A percentile compares a stretch with the other conserved stretches of the same genome.
phyloP scores from a whole-genome alignment of 64 coral and sea anemone genomes.

The Montipora capricornis region DNA sequence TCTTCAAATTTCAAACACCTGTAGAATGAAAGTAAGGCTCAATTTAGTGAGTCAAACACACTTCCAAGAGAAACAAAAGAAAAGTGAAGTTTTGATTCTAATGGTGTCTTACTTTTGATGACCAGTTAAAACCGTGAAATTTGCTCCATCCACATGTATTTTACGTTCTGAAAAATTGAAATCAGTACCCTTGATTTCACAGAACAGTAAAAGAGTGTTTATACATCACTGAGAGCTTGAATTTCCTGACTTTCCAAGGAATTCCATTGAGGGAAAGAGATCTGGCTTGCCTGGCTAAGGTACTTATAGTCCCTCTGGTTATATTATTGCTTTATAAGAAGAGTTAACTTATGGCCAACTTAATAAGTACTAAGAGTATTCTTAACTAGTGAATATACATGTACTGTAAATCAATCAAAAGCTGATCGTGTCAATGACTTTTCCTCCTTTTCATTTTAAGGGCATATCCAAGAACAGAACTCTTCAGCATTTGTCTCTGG shows the following conservation, averaged over 20 bases:
- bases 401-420: no score
- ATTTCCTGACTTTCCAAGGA: constrained; percentile 83
- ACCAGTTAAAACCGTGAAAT: no score
- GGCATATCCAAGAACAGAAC: constrained; percentile 89
- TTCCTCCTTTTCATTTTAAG: constrained; percentile 9
- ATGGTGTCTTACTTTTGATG: no score
- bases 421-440: no score
- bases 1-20: no score
- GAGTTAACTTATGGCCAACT: no score
- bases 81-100: no score
- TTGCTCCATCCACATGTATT: not conserved
- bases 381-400: no score
- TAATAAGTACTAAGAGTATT: no score
- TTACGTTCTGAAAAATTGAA: not conserved
- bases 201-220: constrained; percentile 95
- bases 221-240: constrained; percentile 86
- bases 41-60: no score
- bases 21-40: no score
- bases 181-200: not conserved
- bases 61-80: no score
- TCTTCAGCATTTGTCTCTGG: constrained; percentile 88
- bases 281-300: constrained; percentile 87
- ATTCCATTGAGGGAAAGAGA: constrained; percentile 90
- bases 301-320: not conserved
- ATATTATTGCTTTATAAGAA: not conserved